phyloP scores from a whole-genome alignment of 2,113 vertebrate species.

The Anseranas semipalmata region DNA sequence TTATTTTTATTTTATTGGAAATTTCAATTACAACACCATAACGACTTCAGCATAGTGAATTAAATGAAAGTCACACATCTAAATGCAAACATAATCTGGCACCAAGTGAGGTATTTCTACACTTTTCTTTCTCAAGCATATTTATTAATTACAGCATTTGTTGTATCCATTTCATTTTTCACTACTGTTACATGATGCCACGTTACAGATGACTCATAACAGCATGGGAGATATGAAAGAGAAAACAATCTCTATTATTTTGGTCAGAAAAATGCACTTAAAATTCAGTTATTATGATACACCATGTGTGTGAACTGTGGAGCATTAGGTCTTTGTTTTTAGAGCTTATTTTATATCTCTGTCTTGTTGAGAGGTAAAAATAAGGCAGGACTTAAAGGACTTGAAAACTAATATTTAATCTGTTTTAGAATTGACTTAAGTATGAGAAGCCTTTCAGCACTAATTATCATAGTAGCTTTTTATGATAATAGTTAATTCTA shows the following conservation, averaged over 20 bases:
- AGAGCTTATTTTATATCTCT: constrained; percentile 10
- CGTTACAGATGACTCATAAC: background rate
- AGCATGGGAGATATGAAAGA: background rate
- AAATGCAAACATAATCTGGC: background rate
- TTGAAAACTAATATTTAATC: background rate
- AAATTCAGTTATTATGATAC: background rate
- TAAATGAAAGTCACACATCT: background rate
- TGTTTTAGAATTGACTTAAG: background rate
- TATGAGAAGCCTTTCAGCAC: background rate
- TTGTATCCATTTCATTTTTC: background rate
- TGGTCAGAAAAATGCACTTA: background rate
- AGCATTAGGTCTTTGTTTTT: constrained; percentile 36
- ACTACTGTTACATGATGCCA: background rate
- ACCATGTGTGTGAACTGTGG: constrained; percentile 11
- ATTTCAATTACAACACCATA: background rate
- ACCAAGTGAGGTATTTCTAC: background rate
- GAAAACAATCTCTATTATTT: background rate
- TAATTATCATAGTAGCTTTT: background rate
- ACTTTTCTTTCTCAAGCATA: background rate
- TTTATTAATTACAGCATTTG: background rate
- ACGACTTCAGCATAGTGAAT: background rate
- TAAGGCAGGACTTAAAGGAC: background rate
- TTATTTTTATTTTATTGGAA: background rate
- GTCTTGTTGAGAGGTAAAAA: constrained; percentile 41
- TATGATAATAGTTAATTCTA: background rate